Percentiles rank a stretch among this genome's conserved stretches.
Conservation (phyloP, 2,113 vertebrate genomes). For the Irena cyanogastra region DNA sequence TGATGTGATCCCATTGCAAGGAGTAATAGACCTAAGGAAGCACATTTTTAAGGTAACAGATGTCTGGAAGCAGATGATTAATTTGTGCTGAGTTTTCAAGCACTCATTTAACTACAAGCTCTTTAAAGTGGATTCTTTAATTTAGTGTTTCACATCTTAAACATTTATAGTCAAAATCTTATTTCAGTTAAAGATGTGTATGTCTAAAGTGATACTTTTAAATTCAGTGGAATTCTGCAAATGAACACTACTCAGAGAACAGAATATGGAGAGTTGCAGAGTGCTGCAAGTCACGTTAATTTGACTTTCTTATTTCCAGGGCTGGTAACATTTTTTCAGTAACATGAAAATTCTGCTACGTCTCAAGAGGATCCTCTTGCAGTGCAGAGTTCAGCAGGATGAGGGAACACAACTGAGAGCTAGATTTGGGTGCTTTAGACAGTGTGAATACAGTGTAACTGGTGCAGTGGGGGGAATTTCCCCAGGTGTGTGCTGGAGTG, state of each 20-base stretch:
- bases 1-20: neutral
- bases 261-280: neutral
- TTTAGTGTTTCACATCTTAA: neutral
- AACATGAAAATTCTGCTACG: neutral
- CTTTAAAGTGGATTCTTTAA: neutral
- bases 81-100: slow-evolving; percentile 6
- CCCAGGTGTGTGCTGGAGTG: neutral
- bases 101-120: neutral
- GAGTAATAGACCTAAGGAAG: neutral
- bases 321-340: neutral
- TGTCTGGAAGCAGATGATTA: slow-evolving; percentile 18
- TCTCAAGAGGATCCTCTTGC: neutral
- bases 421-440: neutral
- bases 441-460: neutral
- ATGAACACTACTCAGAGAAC: neutral
- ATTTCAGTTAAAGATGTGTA: neutral
- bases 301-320: neutral
- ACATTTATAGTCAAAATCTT: neutral
- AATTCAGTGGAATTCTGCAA: neutral
- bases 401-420: neutral
- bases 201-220: neutral
- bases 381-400: neutral
- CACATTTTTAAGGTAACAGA: neutral
- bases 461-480: neutral
- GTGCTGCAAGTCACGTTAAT: neutral